These are phyloP conservation scores for Drosophila busckii DNA, from an alignment of 1,140 invertebrate genomes.

Conservation along the genomic window DNA sequence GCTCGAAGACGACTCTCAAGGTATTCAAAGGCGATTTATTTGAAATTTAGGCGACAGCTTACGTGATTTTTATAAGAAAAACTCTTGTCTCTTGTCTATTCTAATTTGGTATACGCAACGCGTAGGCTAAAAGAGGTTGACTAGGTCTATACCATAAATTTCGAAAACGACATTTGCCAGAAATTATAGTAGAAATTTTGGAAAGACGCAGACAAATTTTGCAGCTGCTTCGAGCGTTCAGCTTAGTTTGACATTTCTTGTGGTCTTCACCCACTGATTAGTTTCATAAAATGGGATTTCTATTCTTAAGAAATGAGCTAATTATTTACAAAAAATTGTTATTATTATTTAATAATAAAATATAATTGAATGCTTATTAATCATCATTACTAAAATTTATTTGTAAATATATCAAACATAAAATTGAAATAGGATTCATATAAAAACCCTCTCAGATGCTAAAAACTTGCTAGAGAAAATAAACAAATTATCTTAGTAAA, in stretches of 20 bases:
- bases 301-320: too few relatives aligned
- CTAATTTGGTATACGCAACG: slow-evolving; percentile 54
- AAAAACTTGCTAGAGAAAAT: too few relatives aligned
- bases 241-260: slow-evolving; percentile 21
- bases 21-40: slow-evolving; percentile 58
- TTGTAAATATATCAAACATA: too few relatives aligned
- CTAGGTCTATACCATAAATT: slow-evolving; percentile 70
- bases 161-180: slow-evolving; percentile 18
- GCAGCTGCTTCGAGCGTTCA: slow-evolving; percentile 49
- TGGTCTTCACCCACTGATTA: slow-evolving; percentile 27
- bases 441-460: too few relatives aligned
- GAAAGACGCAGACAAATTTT: slow-evolving; percentile 29
- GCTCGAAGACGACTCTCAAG: too few relatives aligned
- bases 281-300: background rate
- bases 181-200: slow-evolving; percentile 46
- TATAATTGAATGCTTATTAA: too few relatives aligned
- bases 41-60: slow-evolving; percentile 67
- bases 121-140: slow-evolving; percentile 21
- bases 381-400: too few relatives aligned
- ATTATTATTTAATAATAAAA: too few relatives aligned
- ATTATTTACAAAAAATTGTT: too few relatives aligned
- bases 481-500: too few relatives aligned
- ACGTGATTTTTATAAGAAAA: slow-evolving; percentile 74
- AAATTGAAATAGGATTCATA: too few relatives aligned
- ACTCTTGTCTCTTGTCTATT: slow-evolving; percentile 29